These are phyloP conservation scores for Euura saliciscinereae DNA, from an alignment of 1,140 invertebrate genomes.

Conservation along the genomic window DNA sequence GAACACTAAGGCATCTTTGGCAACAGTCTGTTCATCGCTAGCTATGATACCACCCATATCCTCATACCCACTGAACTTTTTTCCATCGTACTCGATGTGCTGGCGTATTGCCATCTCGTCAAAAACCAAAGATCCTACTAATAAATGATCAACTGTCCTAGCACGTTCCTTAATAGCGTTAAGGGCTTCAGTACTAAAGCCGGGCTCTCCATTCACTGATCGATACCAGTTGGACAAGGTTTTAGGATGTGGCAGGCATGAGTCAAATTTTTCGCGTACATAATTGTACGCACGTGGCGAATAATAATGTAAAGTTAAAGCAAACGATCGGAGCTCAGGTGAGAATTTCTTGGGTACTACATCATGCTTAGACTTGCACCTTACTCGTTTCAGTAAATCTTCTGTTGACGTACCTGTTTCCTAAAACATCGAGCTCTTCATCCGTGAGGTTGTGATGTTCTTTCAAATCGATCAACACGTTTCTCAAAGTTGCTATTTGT, in stretches of 20 bases:
- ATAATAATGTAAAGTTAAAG: slow-evolving; percentile 37
- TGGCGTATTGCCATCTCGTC: slow-evolving; percentile 42
- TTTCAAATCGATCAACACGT: background rate
- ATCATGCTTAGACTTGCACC: background rate
- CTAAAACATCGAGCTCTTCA: background rate
- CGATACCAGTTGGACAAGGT: slow-evolving; percentile 39
- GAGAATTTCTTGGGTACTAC: background rate
- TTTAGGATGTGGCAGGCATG: slow-evolving; percentile 32
- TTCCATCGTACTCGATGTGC: slow-evolving; percentile 32
- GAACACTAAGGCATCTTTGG: slow-evolving; percentile 37
- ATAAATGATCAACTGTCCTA: slow-evolving; percentile 19
- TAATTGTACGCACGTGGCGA: slow-evolving; percentile 30
- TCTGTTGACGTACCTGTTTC: background rate
- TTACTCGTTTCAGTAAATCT: background rate
- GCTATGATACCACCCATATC: slow-evolving; percentile 34
- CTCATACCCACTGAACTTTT: slow-evolving; percentile 29
- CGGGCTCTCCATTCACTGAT: slow-evolving; percentile 33
- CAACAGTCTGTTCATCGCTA: slow-evolving; percentile 27
- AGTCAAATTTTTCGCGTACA: slow-evolving; percentile 25
- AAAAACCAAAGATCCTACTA: slow-evolving; percentile 31
- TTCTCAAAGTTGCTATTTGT: background rate
- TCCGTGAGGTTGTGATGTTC: background rate
- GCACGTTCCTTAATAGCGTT: slow-evolving; percentile 24
- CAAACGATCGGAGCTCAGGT: slow-evolving; percentile 33
- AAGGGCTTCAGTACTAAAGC: slow-evolving; percentile 38